These are phyloP conservation scores for Asbolus verrucosus DNA, from an alignment of 1,140 invertebrate genomes.

Conservation along the genomic window DNA sequence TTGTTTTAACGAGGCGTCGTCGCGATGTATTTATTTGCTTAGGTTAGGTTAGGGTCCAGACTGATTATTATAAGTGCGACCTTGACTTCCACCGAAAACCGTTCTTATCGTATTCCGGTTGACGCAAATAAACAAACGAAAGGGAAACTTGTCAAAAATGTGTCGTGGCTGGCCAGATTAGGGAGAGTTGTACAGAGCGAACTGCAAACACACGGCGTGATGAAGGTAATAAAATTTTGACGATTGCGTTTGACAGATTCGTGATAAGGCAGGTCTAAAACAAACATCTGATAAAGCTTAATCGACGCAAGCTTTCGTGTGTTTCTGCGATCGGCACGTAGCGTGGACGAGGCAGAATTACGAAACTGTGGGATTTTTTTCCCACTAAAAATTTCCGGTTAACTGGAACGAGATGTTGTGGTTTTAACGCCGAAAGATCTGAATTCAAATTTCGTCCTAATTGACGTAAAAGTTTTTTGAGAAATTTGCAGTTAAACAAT, in stretches of 20 bases:
- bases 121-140: conserved; percentile 22
- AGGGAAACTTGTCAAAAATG: conserved; percentile 20
- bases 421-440: too few relatives aligned
- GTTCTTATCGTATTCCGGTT: conserved; percentile 23
- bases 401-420: too few relatives aligned
- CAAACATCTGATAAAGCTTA: conserved; percentile 22
- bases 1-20: conserved; percentile 42
- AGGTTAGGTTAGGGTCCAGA: conserved; percentile 53
- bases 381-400: too few relatives aligned
- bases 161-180: neutral
- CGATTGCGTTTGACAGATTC: conserved; percentile 24
- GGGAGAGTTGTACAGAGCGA: neutral
- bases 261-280: conserved; percentile 21
- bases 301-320: too few relatives aligned
- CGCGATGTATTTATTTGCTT: conserved; percentile 52
- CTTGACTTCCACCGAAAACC: conserved; percentile 19
- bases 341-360: too few relatives aligned
- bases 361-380: too few relatives aligned
- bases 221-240: conserved; percentile 20
- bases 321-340: too few relatives aligned
- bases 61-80: conserved; percentile 22
- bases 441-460: too few relatives aligned
- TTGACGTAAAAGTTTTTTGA: too few relatives aligned
- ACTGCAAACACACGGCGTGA: neutral
- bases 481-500: too few relatives aligned